Percentiles rank a stretch among this genome's conserved stretches.
Evolutionary conservation across 2,888 invertebrate species (phyloP).

Genomic region (Cryptocheilus praepositus): DNA sequence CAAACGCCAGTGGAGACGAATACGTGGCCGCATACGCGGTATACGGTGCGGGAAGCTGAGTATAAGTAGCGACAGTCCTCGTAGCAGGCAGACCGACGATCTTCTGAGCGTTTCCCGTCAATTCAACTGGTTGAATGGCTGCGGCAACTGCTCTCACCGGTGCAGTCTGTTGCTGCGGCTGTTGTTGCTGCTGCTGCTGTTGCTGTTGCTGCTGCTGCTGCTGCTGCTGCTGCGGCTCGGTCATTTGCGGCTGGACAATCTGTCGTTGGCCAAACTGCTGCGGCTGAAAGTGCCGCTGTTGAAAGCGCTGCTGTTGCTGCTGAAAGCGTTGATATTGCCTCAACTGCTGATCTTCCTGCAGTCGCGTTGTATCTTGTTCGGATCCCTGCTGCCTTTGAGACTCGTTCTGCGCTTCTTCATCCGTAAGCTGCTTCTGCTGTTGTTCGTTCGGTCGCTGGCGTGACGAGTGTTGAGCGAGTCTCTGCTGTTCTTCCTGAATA

Average conservation of each 20-base stretch:
- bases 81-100: conserved; percentile 48
- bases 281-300: conserved; percentile 20
- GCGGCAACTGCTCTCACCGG: conserved; percentile 20
- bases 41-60: conserved; percentile 50
- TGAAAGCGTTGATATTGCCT: conserved; percentile 12
- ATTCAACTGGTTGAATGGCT: background rate
- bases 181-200: background rate
- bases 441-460: too few relatives aligned
- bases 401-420: too few relatives aligned
- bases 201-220: conserved; percentile 16
- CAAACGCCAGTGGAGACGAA: conserved; percentile 66
- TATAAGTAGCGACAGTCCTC: conserved; percentile 53
- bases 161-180: conserved; percentile 26
- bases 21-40: conserved; percentile 64
- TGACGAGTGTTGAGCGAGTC: too few relatives aligned
- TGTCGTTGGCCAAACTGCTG: conserved; percentile 15
- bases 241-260: conserved; percentile 13
- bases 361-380: too few relatives aligned
- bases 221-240: conserved; percentile 21
- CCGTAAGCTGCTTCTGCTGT: conserved; percentile 47
- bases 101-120: conserved; percentile 32
- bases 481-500: conserved; percentile 72
- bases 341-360: too few relatives aligned
- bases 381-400: too few relatives aligned
- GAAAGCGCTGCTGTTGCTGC: conserved; percentile 23